Conservation (phyloP, 2,888 invertebrate genomes). For the Eurytoma californica region DNA sequence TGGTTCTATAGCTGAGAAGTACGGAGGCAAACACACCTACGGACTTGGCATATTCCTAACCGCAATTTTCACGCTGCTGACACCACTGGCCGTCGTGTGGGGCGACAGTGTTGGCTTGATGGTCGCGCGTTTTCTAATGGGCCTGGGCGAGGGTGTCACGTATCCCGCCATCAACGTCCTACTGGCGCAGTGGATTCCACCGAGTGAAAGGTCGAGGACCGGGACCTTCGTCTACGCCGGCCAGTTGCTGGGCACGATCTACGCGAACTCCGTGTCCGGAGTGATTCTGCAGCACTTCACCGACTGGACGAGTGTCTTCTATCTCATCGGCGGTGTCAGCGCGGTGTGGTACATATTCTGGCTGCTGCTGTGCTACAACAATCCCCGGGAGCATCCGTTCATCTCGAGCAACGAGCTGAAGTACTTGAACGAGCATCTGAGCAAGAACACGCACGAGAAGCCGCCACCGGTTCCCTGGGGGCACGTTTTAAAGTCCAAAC, state of each 20-base stretch:
- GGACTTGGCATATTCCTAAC: conserved; percentile 89
- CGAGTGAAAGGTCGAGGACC: conserved; percentile 81
- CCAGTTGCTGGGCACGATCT: conserved; percentile 80
- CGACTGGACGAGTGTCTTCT: conserved; percentile 87
- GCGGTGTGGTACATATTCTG: conserved; percentile 84
- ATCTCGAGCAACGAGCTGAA: conserved; percentile 70
- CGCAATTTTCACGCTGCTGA: conserved; percentile 85
- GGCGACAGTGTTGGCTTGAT: conserved; percentile 83
- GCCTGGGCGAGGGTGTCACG: conserved; percentile 88
- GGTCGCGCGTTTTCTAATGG: conserved; percentile 83
- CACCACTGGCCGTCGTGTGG: conserved; percentile 81
- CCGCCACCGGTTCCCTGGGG: conserved; percentile 68
- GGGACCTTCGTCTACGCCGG: conserved; percentile 88
- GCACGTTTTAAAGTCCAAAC: conserved; percentile 76
- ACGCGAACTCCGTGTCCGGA: conserved; percentile 81
- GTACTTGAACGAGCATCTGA: conserved; percentile 67
- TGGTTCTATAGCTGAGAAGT: conserved; percentile 86
- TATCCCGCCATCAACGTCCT: conserved; percentile 88
- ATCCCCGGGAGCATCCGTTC: conserved; percentile 72
- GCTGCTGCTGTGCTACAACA: conserved; percentile 74
- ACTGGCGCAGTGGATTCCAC: conserved; percentile 87
- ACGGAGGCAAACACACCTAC: conserved; percentile 88
- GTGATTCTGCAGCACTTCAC: conserved; percentile 71
- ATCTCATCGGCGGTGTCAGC: conserved; percentile 85
- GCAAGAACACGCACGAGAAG: conserved; percentile 66